Evolutionary conservation across 2,888 invertebrate species (phyloP).

Genomic region (Nemoura dubitans): DNA sequence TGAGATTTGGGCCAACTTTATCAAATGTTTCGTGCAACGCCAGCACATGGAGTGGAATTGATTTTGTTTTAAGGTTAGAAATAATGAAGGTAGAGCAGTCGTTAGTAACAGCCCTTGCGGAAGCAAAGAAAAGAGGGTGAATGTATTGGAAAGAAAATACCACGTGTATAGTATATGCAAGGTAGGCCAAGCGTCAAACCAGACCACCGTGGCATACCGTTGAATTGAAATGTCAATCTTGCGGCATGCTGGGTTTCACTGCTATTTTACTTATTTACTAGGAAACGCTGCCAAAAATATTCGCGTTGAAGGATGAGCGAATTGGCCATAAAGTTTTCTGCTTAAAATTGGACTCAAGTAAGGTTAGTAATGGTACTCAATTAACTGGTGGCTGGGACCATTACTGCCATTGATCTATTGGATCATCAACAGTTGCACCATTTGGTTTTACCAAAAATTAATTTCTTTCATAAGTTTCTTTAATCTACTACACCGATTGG

Average conservation of each 20-base stretch:
- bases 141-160: background rate
- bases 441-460: too few relatives aligned
- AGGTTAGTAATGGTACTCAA: too few relatives aligned
- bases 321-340: too few relatives aligned
- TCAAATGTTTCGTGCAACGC: constrained; percentile 21
- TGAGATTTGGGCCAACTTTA: constrained; percentile 14
- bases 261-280: background rate
- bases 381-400: too few relatives aligned
- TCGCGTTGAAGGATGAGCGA: too few relatives aligned
- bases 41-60: constrained; percentile 22
- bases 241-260: background rate
- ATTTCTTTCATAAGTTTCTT: too few relatives aligned
- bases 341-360: too few relatives aligned
- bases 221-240: background rate
- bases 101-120: background rate
- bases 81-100: constrained; percentile 1
- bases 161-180: background rate
- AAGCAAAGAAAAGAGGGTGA: background rate
- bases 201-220: background rate
- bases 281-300: too few relatives aligned
- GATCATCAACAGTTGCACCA: too few relatives aligned
- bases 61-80: constrained; percentile 25
- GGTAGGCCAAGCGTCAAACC: background rate
- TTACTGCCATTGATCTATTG: too few relatives aligned
- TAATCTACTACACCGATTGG: too few relatives aligned